Percentiles rank a stretch among this genome's conserved stretches.
Conservation (phyloP, 2,113 vertebrate genomes). For the Orcinus orca region DNA sequence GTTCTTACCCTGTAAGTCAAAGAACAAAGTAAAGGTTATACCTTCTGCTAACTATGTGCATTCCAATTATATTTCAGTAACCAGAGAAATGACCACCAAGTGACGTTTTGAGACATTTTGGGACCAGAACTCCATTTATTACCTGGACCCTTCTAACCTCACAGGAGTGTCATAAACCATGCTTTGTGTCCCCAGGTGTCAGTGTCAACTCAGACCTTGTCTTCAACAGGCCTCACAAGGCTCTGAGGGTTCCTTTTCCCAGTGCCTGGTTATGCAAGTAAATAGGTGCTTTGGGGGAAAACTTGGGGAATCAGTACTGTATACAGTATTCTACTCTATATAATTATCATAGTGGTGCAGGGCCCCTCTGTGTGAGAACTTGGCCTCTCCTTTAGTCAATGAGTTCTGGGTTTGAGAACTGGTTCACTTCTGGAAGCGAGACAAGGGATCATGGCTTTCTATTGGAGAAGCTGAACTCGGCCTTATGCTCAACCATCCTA, state of each 20-base stretch:
- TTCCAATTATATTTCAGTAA: background rate
- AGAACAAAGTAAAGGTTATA: background rate
- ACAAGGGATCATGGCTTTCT: background rate
- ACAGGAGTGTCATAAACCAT: background rate
- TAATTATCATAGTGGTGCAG: background rate
- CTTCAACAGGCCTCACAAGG: background rate
- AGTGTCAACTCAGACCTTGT: background rate
- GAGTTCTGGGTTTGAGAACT: background rate
- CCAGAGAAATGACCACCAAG: background rate
- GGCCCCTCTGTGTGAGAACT: background rate
- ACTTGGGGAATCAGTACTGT: background rate
- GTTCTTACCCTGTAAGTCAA: background rate
- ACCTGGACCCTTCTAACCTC: background rate
- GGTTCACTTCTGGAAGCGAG: background rate
- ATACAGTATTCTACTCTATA: background rate
- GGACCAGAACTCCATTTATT: background rate
- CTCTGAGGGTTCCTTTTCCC: background rate
- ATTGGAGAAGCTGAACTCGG: background rate
- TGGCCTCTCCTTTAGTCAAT: background rate
- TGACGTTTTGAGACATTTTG: background rate
- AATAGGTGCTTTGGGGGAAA: background rate
- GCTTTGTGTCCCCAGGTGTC: background rate
- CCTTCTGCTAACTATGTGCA: background rate
- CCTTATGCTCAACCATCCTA: background rate
- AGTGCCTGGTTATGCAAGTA: background rate